phyloP scores from a whole-genome alignment of 2,797 vertebrate species.

The Galagoides demidoff region DNA sequence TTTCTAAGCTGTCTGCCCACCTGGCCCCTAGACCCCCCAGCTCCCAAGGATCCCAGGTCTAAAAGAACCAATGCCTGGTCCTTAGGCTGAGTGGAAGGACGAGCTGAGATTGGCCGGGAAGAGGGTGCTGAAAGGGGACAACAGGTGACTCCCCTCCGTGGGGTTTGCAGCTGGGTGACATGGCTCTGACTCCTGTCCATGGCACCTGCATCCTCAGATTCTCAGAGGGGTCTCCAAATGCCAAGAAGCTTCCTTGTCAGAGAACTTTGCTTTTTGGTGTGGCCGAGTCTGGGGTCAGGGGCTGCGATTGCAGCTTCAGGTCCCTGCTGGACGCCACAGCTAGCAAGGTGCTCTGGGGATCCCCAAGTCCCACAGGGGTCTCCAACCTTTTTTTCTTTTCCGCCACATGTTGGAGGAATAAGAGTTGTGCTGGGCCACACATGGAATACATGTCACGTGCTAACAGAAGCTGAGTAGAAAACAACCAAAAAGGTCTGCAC shows the following conservation, averaged over 20 bases:
- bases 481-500: no score
- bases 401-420: no score
- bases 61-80: fast-evolving
- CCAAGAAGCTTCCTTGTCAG: fast-evolving
- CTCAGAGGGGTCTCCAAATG: background rate
- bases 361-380: background rate
- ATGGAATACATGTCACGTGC: no score
- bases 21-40: fast-evolving
- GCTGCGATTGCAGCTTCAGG: fast-evolving
- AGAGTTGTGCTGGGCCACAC: no score
- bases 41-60: background rate
- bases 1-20: background rate
- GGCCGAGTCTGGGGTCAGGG: background rate
- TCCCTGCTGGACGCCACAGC: background rate
- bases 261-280: background rate
- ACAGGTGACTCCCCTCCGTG: fast-evolving
- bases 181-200: background rate
- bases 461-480: no score
- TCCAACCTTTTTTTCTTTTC: no score
- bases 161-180: fast-evolving
- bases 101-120: background rate
- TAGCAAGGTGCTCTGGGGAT: fast-evolving
- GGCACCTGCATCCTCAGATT: background rate
- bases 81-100: background rate
- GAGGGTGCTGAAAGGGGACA: background rate